Evolutionary conservation across 92 coral and sea anemone genomes (phyloP).

Genomic region (Umimayanthus kanabou): DNA sequence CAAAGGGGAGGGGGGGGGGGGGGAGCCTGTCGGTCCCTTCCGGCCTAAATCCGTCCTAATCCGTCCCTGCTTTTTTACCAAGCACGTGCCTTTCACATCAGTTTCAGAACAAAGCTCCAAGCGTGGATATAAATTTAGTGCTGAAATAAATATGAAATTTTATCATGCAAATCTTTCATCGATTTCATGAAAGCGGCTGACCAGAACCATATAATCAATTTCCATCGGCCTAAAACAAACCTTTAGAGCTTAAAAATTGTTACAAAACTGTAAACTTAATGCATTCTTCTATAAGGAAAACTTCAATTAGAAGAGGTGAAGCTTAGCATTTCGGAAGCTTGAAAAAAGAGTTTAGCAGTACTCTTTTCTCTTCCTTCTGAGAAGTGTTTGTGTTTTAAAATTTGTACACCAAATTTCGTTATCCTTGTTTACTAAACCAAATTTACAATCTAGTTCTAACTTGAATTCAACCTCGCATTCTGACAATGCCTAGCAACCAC

Average conservation of each 20-base stretch:
- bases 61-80: neutral
- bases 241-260: neutral
- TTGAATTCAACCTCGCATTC: slow-evolving; percentile 65
- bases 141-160: too few relatives aligned
- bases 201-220: too few relatives aligned
- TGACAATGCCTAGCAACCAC: slow-evolving; percentile 99
- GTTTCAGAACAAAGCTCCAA: neutral
- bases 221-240: neutral
- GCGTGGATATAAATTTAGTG: too few relatives aligned
- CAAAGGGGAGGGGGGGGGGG: too few relatives aligned
- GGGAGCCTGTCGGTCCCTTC: too few relatives aligned
- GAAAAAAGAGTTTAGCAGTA: neutral
- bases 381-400: neutral
- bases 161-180: too few relatives aligned
- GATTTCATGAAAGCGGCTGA: too few relatives aligned
- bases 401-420: slow-evolving; percentile 24
- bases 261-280: too few relatives aligned
- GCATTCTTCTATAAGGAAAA: too few relatives aligned
- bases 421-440: neutral
- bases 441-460: neutral
- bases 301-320: too few relatives aligned
- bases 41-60: too few relatives aligned
- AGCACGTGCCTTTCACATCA: neutral
- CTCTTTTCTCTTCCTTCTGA: neutral
- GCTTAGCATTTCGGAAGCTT: too few relatives aligned